These are phyloP conservation scores for Sphaerophoria taeniata DNA, from an alignment of 2,888 invertebrate genomes.

Conservation along the genomic window DNA sequence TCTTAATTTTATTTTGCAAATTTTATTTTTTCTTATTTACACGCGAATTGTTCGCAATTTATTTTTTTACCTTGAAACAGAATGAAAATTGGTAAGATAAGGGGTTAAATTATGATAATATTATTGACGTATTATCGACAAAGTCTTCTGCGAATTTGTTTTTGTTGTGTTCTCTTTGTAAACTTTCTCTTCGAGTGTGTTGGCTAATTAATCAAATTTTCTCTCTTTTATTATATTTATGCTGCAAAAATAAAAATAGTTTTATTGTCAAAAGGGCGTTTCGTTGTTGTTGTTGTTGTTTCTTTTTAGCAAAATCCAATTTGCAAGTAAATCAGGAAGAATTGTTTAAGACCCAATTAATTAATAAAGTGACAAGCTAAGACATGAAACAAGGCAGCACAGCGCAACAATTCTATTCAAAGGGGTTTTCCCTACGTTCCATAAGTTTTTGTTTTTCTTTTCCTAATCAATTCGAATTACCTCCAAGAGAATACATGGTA, in stretches of 20 bases:
- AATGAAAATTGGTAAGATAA: conserved; percentile 54
- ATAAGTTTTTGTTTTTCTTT: background rate
- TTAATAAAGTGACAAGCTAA: background rate
- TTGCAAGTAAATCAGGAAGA: background rate
- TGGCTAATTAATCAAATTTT: background rate
- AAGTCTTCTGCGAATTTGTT: background rate
- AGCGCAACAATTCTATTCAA: background rate
- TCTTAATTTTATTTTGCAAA: conserved; percentile 33
- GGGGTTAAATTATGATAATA: background rate
- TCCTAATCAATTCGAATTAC: conserved; percentile 10
- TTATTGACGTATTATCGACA: background rate
- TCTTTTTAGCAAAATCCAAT: background rate
- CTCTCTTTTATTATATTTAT: conserved; percentile 35
- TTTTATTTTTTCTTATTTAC: background rate
- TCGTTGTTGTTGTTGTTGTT: conserved; percentile 13
- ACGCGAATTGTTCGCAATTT: background rate
- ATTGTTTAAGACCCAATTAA: too few species aligned
- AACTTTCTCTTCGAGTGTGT: conserved; percentile 12
- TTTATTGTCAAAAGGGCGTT: conserved; percentile 66
- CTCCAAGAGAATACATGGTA: too few species aligned
- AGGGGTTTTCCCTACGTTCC: background rate
- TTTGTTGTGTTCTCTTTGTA: background rate
- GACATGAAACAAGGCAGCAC: background rate
- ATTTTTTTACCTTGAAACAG: background rate
- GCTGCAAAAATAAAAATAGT: conserved; percentile 30